Percentiles rank a stretch among this genome's conserved stretches.
Evolutionary conservation across 2,888 invertebrate genomes (phyloP).

Genomic region (Dasysyrphus albostriatus): DNA sequence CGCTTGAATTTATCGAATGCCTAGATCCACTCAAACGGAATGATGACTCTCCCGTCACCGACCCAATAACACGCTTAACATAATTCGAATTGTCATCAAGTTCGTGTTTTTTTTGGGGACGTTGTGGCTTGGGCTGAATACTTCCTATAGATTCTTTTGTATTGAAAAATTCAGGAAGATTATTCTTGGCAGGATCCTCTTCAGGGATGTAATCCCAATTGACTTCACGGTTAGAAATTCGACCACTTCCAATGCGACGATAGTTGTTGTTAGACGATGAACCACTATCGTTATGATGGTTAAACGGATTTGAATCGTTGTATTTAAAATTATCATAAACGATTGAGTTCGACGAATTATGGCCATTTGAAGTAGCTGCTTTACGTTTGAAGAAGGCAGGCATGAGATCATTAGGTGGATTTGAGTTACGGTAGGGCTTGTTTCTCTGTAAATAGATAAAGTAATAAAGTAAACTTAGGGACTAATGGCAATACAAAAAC

Average conservation of each 20-base stretch:
- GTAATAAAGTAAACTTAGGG: too few species aligned
- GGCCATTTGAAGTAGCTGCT: constrained; percentile 47
- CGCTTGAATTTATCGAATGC: constrained; percentile 51
- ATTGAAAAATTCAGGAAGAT: constrained; percentile 67
- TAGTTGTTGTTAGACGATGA: constrained; percentile 77
- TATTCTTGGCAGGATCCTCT: constrained; percentile 50
- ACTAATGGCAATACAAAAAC: too few species aligned
- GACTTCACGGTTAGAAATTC: constrained; percentile 78
- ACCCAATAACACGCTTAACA: constrained; percentile 81
- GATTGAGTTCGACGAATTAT: constrained; percentile 7
- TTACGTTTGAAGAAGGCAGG: constrained; percentile 81
- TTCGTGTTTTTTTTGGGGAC: constrained; percentile 47
- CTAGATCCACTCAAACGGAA: constrained; percentile 39
- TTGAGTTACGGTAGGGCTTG: constrained; percentile 38
- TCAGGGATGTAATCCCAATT: constrained; percentile 79
- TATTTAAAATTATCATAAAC: constrained; percentile 63
- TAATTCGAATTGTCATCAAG: constrained; percentile 79
- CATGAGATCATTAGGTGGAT: constrained; percentile 79
- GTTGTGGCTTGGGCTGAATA: constrained; percentile 25
- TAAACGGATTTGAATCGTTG: constrained; percentile 47
- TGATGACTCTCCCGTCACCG: constrained; percentile 79
- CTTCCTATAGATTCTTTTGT: constrained; percentile 20
- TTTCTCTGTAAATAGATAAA: constrained; percentile 38
- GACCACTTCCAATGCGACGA: constrained; percentile 82
- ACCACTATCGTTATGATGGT: constrained; percentile 31